Evolutionary conservation across 1,140 invertebrate genomes (phyloP).

Genomic region (Drosophila lini): DNA sequence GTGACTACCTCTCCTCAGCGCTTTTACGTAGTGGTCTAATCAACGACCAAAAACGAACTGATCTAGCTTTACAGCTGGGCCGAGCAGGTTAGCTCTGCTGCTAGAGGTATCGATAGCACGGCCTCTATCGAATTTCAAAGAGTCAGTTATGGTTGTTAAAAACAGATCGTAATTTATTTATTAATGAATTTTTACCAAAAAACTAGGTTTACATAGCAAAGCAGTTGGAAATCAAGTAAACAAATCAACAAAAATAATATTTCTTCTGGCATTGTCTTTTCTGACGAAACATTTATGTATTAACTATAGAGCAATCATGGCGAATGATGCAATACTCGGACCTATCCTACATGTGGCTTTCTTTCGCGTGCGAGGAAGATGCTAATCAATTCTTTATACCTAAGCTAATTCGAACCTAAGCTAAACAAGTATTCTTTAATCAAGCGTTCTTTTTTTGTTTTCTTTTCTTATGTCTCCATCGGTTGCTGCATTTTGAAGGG

Average conservation of each 20-base stretch:
- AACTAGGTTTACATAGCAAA: constrained; percentile 16
- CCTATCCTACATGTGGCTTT: constrained; percentile 23
- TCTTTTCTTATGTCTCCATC: constrained; percentile 21
- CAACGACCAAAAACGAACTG: constrained; percentile 1
- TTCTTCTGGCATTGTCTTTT: constrained; percentile 25
- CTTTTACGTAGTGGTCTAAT: background rate
- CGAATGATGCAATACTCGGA: constrained; percentile 15
- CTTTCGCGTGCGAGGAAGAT: constrained; percentile 6
- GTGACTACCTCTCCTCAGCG: background rate
- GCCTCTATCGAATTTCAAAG: constrained; percentile 18
- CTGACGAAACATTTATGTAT: constrained; percentile 18
- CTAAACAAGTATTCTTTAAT: constrained; percentile 14
- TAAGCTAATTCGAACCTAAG: constrained; percentile 30
- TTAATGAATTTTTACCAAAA: constrained; percentile 27
- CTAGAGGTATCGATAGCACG: constrained; percentile 25
- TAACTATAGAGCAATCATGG: constrained; percentile 28
- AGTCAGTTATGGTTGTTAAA: constrained; percentile 15
- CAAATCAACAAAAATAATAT: constrained; percentile 56
- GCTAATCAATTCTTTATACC: constrained; percentile 19
- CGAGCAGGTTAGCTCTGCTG: background rate
- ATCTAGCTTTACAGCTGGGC: constrained; percentile 2
- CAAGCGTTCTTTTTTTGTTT: background rate
- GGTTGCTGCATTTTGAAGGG: constrained; percentile 29
- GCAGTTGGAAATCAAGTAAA: constrained; percentile 36
- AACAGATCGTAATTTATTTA: constrained; percentile 50